Percentiles rank a stretch among this genome's conserved stretches.
Evolutionary conservation across 2,113 vertebrate species (phyloP).

Genomic region (Carassius carassius): DNA sequence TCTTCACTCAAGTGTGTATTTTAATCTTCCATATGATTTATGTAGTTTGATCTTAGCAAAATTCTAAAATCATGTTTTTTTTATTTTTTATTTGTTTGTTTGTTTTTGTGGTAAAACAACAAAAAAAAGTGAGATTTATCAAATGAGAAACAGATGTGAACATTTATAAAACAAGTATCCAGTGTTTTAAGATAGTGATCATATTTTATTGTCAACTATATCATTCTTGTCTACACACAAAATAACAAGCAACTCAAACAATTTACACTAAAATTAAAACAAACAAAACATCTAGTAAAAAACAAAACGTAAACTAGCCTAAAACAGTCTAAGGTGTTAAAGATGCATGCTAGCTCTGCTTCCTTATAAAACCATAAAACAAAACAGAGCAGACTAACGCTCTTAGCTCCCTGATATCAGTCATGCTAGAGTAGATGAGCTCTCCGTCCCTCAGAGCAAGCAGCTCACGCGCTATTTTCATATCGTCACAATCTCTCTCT

Average conservation of each 20-base stretch:
- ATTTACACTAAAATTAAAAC: not conserved
- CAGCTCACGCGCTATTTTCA: too few relatives aligned
- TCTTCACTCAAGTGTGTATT: not conserved
- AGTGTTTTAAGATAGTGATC: not conserved
- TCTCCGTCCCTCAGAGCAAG: too few relatives aligned
- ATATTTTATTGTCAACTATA: not conserved
- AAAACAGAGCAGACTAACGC: constrained; percentile 11
- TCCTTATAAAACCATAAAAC: not conserved
- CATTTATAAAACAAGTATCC: not conserved
- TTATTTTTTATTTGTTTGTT: too few relatives aligned
- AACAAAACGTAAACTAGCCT: not conserved
- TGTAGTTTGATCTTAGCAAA: not conserved
- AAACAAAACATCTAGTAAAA: not conserved
- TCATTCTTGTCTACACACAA: not conserved
- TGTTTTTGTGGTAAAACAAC: too few relatives aligned
- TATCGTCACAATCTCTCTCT: constrained; percentile 37
- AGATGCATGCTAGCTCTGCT: not conserved
- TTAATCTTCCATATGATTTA: not conserved
- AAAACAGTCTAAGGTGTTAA: not conserved
- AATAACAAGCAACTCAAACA: not conserved
- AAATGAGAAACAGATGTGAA: not conserved
- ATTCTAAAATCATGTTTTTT: too few relatives aligned
- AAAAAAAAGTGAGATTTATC: too few relatives aligned
- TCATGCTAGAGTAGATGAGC: too few relatives aligned
- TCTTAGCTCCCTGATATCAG: too few relatives aligned